Evolutionary conservation across 2,113 vertebrate species (phyloP).

Genomic region (Laticauda colubrina): DNA sequence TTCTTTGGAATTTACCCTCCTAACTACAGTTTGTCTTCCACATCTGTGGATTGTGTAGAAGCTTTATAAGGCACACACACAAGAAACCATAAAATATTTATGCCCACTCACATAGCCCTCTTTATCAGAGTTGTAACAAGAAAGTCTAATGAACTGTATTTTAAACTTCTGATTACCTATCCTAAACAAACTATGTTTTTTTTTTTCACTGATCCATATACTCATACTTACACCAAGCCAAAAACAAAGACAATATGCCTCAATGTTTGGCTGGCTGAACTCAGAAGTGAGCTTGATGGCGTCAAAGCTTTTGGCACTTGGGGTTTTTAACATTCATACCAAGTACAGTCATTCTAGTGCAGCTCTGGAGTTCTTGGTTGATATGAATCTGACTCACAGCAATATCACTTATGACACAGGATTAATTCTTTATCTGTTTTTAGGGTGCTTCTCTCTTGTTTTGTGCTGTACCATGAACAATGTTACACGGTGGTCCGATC

Average conservation of each 20-base stretch:
- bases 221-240: neutral
- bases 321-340: neutral
- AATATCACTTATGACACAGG: neutral
- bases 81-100: neutral
- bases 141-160: neutral
- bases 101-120: neutral
- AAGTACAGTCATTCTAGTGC: neutral
- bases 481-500: neutral
- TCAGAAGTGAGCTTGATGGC: neutral
- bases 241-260: neutral
- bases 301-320: neutral
- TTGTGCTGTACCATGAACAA: neutral
- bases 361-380: neutral
- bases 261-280: neutral
- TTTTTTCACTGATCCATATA: neutral
- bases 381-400: neutral
- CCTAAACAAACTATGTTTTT: neutral
- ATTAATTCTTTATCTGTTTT: neutral
- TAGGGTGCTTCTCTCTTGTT: neutral
- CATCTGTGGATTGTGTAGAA: neutral
- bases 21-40: neutral
- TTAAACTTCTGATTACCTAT: neutral
- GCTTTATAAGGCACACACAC: neutral
- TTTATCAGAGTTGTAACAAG: neutral
- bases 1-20: neutral